phyloP scores from a whole-genome alignment of 2,888 invertebrate genomes.

The Pristionchus mayeri region DNA sequence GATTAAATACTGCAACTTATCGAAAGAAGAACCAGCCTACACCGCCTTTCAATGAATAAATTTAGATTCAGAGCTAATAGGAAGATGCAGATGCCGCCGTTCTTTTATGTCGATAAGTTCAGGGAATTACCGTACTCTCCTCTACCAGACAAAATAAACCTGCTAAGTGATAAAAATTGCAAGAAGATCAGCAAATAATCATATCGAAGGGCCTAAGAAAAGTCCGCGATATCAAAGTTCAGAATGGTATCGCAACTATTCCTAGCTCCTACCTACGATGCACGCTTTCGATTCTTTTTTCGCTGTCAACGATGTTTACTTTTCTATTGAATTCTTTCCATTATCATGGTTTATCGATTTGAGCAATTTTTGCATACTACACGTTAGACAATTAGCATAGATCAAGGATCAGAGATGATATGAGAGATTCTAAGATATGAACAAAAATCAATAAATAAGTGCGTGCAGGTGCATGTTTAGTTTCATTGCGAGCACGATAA shows the following conservation, averaged over 20 bases:
- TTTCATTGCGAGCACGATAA: background rate
- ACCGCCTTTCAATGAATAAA: too few relatives aligned
- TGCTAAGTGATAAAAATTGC: too few relatives aligned
- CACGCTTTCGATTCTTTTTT: background rate
- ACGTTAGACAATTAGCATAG: background rate
- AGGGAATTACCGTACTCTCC: too few relatives aligned
- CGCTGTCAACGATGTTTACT: background rate
- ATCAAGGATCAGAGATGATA: background rate
- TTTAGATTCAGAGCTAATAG: too few relatives aligned
- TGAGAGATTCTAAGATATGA: background rate
- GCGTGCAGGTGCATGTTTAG: background rate
- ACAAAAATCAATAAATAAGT: slow-evolving; percentile 10
- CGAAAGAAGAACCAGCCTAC: too few relatives aligned
- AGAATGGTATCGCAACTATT: background rate
- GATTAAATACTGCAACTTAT: too few relatives aligned
- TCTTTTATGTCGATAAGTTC: too few relatives aligned
- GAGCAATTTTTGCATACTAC: slow-evolving; percentile 17
- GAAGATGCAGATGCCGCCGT: too few relatives aligned
- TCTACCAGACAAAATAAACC: too few relatives aligned
- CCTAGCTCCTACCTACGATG: background rate
- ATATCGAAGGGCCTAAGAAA: too few relatives aligned
- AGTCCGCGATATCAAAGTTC: too few relatives aligned
- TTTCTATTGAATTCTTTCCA: background rate
- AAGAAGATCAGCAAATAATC: too few relatives aligned
- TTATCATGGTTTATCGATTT: slow-evolving; percentile 22